A percentile compares a stretch with the other conserved stretches of the same genome.
These are phyloP conservation scores for Drosophila punjabiensis DNA, from an alignment of 1,140 invertebrate genomes.

Conservation along the genomic window DNA sequence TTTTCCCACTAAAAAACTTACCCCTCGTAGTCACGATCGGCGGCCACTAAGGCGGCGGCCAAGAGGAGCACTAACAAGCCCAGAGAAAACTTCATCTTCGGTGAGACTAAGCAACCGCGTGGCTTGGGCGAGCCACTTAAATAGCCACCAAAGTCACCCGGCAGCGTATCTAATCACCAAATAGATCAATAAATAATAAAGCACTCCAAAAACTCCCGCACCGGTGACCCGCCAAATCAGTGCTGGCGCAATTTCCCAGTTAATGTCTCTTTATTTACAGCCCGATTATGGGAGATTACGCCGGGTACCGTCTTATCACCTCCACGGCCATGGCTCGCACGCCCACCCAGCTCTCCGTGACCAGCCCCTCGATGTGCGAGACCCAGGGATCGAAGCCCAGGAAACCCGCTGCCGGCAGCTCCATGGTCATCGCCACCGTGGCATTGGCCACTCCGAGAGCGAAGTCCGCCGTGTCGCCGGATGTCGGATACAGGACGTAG, in stretches of 20 bases:
- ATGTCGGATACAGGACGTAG: slow-evolving; percentile 86
- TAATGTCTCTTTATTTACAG: slow-evolving; percentile 60
- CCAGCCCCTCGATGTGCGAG: slow-evolving; percentile 87
- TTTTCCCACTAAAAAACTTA: slow-evolving; percentile 20
- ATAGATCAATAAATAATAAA: slow-evolving; percentile 37
- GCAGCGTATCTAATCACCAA: slow-evolving; percentile 53
- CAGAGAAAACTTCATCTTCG: slow-evolving; percentile 46
- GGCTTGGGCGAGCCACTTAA: slow-evolving; percentile 37
- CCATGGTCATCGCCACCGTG: slow-evolving; percentile 89
- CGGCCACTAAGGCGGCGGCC: slow-evolving; percentile 36
- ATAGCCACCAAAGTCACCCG: slow-evolving; percentile 31
- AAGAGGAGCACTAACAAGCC: slow-evolving; percentile 47
- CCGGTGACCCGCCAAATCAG: slow-evolving; percentile 38
- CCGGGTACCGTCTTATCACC: slow-evolving; percentile 59
- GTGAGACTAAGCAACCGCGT: slow-evolving; percentile 43
- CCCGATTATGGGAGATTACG: slow-evolving; percentile 18
- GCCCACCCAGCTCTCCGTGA: slow-evolving; percentile 91
- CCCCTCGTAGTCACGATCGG: slow-evolving; percentile 55
- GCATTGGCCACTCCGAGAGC: slow-evolving; percentile 87
- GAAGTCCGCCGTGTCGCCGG: slow-evolving; percentile 88
- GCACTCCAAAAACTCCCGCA: slow-evolving; percentile 23
- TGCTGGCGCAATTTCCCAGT: slow-evolving; percentile 23
- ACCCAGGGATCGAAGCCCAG: slow-evolving; percentile 89
- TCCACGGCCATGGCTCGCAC: slow-evolving; percentile 85
- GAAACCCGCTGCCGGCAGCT: slow-evolving; percentile 88